Base-by-base conservation (phyloP, 1,140 invertebrate genomes). In the Sesamia nonagrioides region DNA sequence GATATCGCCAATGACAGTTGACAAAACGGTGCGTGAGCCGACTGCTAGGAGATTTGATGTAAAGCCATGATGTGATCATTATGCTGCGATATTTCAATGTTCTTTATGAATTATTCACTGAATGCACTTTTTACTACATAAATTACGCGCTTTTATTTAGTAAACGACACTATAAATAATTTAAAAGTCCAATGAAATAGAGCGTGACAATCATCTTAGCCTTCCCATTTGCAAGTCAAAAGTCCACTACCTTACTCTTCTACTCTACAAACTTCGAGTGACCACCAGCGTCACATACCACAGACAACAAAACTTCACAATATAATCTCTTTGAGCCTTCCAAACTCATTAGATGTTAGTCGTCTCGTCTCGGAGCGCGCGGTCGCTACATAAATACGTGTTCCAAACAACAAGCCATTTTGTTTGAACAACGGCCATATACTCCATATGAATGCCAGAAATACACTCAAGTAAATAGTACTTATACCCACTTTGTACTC, bases 281-380 rank as follows among this genome's bases (percentile, higher is more conserved):
- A 27, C 8, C 8, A 6, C 18, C 18, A 9, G 11, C 2, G 21
- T 33, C 21, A 58, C 21, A 58, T 0, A 58, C 54, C 54, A 58
- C 18, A 58, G 13, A 58, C 76, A 77, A 84, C 80, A 86, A 83
- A 89, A 85, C 77, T 85, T 78, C 71, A 63, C 50, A 27, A 56
- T 54, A 68, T 85, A 85, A 87, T 83, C 80, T 82, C 73, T 78
- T 84, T 82, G 82, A 37, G 50, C 84, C 81, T 88, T 85, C 77
- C 58, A 77, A 86, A 88, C 88, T 89, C 85, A 88, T 88, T 89
- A 89, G 78, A 69, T 66, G 72, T 18, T 48, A 75, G 37, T 48
- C 66, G 83, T 76, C 78, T 82, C 74, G 80, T 86, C 84, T 82
- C 77, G 45, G 68, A 72, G 77, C 78, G 18, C 80, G 77, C 76